Base-by-base conservation (phyloP, 1,140 invertebrate species). In the Calephelis virginiensis region DNA sequence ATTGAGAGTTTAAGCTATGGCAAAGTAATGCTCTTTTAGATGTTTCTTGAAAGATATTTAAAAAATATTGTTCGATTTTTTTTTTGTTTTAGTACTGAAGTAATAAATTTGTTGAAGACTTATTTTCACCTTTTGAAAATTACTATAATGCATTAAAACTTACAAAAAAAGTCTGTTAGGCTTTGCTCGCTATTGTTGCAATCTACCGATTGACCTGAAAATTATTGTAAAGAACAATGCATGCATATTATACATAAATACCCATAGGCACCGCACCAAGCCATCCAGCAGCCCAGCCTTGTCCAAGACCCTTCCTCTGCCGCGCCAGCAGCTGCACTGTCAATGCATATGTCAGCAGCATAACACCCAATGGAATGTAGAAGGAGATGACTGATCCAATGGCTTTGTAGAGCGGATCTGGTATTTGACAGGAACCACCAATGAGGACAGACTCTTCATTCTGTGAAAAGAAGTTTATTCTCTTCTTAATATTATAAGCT, bases 301-400 rank as follows among this genome's bases (percentile, higher is more conserved):
- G 92, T 8, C 94, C 94, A 8, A 97, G 89, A 67, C 95, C 96
- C 79, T 95, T 95, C 69, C 94, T 93, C 82, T 97, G 96, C 59
- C 94, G 85, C 13, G 95, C 95, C 72, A 98, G 91, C 6, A 98
- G 92, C 63, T 95, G 92, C 1, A 98, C 96, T 0, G 98, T 99
- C 62, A 98, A 92, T 5, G 96, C 95, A 80, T 99, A 99, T 3
- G 98, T 98, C 45, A 98, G 91, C 76, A 98, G 91, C 98, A 99
- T 99, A 59, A 99, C 97, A 8, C 95, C 93, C 48, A 99, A 93
- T 5, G 98, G 98, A 70, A 99, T 97, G 91, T 98, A 98, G 91
- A 99, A 99, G 73, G 97, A 98, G 73, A 98, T 95, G 75, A 99
- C 95, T 48, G 97, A 98, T 12, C 97, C 97, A 74, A 98, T 97